phyloP scores from a whole-genome alignment of 2,113 vertebrate species.

The Nyctibius bracteatus region DNA sequence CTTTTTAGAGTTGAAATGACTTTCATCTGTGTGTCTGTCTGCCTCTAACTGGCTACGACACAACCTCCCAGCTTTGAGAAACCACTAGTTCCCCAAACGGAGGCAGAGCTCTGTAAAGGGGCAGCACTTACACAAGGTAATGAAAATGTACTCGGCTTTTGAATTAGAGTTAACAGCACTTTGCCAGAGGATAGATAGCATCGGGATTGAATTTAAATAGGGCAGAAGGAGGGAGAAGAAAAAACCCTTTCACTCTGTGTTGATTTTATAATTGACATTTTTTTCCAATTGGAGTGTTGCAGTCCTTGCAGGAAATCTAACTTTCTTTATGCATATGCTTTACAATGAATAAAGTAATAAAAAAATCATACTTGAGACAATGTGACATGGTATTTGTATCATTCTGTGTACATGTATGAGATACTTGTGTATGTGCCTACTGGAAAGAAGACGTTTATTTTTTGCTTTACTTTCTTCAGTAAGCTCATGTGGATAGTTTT shows the following conservation, averaged over 20 bases:
- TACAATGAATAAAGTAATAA: neutral
- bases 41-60: neutral
- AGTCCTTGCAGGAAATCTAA: neutral
- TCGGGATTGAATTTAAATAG: neutral
- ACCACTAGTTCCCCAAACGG: neutral
- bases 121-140: neutral
- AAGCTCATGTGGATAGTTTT: neutral
- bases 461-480: neutral
- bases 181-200: neutral
- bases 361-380: neutral
- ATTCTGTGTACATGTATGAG: neutral
- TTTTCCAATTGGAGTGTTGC: neutral
- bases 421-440: no score
- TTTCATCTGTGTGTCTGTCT: neutral
- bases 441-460: neutral
- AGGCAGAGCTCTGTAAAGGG: neutral
- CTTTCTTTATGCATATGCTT: neutral
- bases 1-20: neutral
- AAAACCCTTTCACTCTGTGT: neutral
- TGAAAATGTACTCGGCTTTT: neutral
- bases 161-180: neutral
- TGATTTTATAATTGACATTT: neutral
- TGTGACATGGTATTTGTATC: rapidly evolving
- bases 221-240: neutral
- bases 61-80: neutral